Base-by-base conservation (phyloP, 1,140 invertebrate genomes). In the Phymorhynchus buccinoides region DNA sequence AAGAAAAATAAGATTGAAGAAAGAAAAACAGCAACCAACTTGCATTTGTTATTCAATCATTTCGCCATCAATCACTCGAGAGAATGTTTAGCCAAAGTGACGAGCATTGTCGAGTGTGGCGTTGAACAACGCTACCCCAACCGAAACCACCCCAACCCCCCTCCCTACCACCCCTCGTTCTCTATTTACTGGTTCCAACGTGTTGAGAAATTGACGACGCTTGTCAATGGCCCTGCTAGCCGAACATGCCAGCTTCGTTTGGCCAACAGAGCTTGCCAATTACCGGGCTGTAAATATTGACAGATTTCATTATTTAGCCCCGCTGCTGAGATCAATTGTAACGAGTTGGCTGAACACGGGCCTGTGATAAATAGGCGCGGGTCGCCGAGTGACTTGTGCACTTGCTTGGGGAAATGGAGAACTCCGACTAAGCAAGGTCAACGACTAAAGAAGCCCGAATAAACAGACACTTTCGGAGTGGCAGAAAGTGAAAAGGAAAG, bases 261-360 rank as follows among this genome's bases (percentile, higher is more conserved):
- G 35, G 32, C 2, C 73, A 27, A 75, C 73, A 75, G 73, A 75
- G 35, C 73, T 75, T 75, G 73, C 35, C 73, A 75, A 75, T 75
- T 75, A 75, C 42, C 73, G 41, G 73, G 73, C 73, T 75, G 73
- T 75, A 75, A 75, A 39, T 75, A 75, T 75, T 75, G 73, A 75
- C 73, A 75, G 73, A 41, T 75, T 75, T 75, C 37, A 41, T 41
- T 75, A 41, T 75, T 75, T 75, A 75, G 35, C 42, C 14, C 12
- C 18, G 73, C 73, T 7, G 73, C 73, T 52, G 73, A 37, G 73
- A 75, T 75, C 73, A 75, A 75, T 41, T 30, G 37, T 27, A 75
- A 75, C 73, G 73, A 75, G 73, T 14, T 27, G 39, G 73, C 73
- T 75, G 22, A 39, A 75, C 73, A 41, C 18, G 37, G 35, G 9